Conservation (phyloP, 2,113 vertebrate genomes). For the Datnioides undecimradiatus region DNA sequence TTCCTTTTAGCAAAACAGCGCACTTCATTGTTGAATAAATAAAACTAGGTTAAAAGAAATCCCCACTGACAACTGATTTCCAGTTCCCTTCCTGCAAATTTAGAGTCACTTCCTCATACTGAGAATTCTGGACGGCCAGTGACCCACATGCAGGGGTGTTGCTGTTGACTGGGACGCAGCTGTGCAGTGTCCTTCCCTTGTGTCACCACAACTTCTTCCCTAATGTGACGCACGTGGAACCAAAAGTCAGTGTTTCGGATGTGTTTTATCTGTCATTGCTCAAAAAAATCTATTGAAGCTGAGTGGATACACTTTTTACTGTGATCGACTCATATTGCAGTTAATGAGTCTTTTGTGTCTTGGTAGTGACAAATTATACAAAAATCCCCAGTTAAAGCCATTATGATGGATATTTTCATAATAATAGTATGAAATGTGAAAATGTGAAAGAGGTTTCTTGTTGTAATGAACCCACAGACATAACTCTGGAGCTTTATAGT, state of each 20-base stretch:
- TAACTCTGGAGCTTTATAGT: neutral
- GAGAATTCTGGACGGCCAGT: neutral
- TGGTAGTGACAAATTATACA: too few relatives aligned
- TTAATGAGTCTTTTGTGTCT: too few relatives aligned
- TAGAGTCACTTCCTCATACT: slow-evolving; percentile 64
- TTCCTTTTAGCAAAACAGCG: slow-evolving; percentile 33
- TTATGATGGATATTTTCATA: neutral
- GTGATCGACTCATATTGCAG: too few relatives aligned
- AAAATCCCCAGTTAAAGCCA: too few relatives aligned
- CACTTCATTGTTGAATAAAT: slow-evolving; percentile 51
- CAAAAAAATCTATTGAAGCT: neutral
- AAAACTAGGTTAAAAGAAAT: slow-evolving; percentile 66
- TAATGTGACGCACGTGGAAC: slow-evolving; percentile 47
- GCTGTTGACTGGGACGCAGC: slow-evolving; percentile 22
- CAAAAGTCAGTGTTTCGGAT: neutral
- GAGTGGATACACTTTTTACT: too few relatives aligned
- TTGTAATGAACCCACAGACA: neutral
- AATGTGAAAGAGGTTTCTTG: neutral
- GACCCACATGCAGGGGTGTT: slow-evolving; percentile 2
- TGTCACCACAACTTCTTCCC: slow-evolving; percentile 37
- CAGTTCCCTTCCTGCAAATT: slow-evolving; percentile 62
- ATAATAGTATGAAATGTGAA: neutral
- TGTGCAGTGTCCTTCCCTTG: slow-evolving; percentile 12
- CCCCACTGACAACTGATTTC: slow-evolving; percentile 69
- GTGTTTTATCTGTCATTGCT: neutral